phyloP scores from a whole-genome alignment of 1,140 invertebrate species.

The Trachelipus rathkii region DNA sequence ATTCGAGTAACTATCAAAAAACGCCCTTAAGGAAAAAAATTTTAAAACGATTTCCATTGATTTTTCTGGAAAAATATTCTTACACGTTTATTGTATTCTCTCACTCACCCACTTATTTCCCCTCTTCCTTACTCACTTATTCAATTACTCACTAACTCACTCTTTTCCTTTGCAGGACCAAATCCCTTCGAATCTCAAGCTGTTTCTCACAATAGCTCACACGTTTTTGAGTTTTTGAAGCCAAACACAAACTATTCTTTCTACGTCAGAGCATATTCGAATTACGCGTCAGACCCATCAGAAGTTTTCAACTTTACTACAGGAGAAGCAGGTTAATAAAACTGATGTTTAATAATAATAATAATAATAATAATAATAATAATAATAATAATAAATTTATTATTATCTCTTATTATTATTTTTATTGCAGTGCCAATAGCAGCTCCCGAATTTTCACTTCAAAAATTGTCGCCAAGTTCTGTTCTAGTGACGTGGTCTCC shows the following conservation, averaged over 20 bases:
- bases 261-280: constrained; percentile 61
- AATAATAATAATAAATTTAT: too few relatives aligned
- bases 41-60: too few relatives aligned
- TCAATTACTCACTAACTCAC: too few relatives aligned
- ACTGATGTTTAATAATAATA: too few relatives aligned
- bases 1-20: too few relatives aligned
- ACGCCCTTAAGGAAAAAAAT: too few relatives aligned
- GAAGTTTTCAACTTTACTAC: constrained; percentile 60
- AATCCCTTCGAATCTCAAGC: constrained; percentile 57
- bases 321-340: constrained; percentile 55
- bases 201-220: constrained; percentile 56
- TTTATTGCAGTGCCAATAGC: constrained; percentile 56
- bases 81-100: too few relatives aligned
- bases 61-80: too few relatives aligned
- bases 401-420: too few relatives aligned
- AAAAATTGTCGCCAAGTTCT: constrained; percentile 55
- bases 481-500: constrained; percentile 60
- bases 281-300: constrained; percentile 61
- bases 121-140: too few relatives aligned
- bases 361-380: too few relatives aligned
- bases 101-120: too few relatives aligned
- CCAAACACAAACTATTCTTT: constrained; percentile 66
- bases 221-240: constrained; percentile 57
- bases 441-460: constrained; percentile 57
- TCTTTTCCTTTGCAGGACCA: constrained; percentile 38